Evolutionary conservation across 2,888 invertebrate species (phyloP).

Genomic region (Uloborus plumipes): DNA sequence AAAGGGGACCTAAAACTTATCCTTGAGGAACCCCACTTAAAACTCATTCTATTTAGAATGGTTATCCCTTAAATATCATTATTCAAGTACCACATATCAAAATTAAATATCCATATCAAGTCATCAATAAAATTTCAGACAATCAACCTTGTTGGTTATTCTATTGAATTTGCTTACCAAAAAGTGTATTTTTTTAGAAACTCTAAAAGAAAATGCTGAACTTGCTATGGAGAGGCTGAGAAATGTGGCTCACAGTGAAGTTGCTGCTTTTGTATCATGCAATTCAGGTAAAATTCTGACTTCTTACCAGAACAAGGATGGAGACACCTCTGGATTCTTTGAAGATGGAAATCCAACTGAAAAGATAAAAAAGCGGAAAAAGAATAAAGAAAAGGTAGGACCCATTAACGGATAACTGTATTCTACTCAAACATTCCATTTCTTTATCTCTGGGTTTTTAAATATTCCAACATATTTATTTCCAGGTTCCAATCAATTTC

Average conservation of each 20-base stretch:
- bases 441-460: not conserved
- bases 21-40: too few species aligned
- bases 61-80: too few species aligned
- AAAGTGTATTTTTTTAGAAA: conserved; percentile 16
- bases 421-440: not conserved
- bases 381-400: conserved; percentile 36
- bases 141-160: not conserved
- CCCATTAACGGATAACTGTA: not conserved
- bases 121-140: not conserved
- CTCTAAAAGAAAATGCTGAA: conserved; percentile 49
- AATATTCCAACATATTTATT: not conserved
- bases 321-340: conserved; percentile 24
- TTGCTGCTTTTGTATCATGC: conserved; percentile 39
- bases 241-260: conserved; percentile 25
- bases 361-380: conserved; percentile 25
- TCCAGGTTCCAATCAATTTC: conserved; percentile 43
- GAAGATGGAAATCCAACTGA: conserved; percentile 26
- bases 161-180: too few species aligned
- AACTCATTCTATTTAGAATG: too few species aligned
- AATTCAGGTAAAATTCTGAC: conserved; percentile 20
- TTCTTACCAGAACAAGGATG: conserved; percentile 1
- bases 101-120: too few species aligned
- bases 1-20: too few species aligned
- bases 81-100: too few species aligned
- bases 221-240: conserved; percentile 32